These are phyloP conservation scores for Drosophila kanapiae DNA, from an alignment of 1,140 invertebrate genomes.

Conservation along the genomic window DNA sequence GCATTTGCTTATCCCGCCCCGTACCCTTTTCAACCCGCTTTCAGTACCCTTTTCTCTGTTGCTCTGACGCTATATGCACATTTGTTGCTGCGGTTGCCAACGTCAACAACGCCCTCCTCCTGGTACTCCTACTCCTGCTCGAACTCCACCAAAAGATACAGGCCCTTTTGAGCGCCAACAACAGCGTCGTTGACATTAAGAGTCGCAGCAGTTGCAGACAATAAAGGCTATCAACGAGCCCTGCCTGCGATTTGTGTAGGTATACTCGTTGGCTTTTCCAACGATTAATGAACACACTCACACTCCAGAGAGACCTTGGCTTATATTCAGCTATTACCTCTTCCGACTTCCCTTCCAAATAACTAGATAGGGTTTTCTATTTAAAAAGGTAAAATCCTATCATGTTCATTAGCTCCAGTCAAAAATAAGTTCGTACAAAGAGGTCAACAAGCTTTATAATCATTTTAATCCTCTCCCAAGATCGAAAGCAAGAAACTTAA, in stretches of 20 bases:
- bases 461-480: background rate
- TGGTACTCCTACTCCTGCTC: too few relatives aligned
- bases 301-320: slow-evolving; percentile 15
- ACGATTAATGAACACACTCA: slow-evolving; percentile 50
- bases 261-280: slow-evolving; percentile 15
- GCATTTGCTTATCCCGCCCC: slow-evolving; percentile 33
- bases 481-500: background rate
- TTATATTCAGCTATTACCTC: slow-evolving; percentile 49
- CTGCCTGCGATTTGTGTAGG: slow-evolving; percentile 14
- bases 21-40: background rate
- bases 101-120: slow-evolving; percentile 46
- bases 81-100: slow-evolving; percentile 76
- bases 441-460: too few relatives aligned
- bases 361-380: background rate
- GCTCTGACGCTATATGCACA: slow-evolving; percentile 63
- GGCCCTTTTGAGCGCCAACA: slow-evolving; percentile 5
- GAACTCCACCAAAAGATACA: background rate
- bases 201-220: slow-evolving; percentile 74
- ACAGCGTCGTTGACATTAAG: slow-evolving; percentile 70
- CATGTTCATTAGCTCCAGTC: too few relatives aligned
- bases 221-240: slow-evolving; percentile 72
- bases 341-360: background rate
- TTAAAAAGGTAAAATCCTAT: background rate
- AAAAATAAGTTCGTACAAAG: too few relatives aligned
- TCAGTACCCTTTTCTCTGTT: slow-evolving; percentile 5